These are phyloP conservation scores for Acrobasis suavella DNA, from an alignment of 2,888 invertebrate species.

Conservation along the genomic window DNA sequence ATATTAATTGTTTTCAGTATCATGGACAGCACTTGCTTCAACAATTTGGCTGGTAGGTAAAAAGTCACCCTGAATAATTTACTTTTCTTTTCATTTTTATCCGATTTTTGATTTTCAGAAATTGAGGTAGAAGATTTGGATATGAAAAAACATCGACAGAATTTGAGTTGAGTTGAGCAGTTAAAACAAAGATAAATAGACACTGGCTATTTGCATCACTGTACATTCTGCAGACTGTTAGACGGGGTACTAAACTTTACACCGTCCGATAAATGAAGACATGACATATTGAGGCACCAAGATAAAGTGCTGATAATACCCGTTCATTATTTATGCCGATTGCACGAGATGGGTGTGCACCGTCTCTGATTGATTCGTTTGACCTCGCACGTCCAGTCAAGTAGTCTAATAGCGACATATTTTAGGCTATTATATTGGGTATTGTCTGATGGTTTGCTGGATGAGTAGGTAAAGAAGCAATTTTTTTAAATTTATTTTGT, in stretches of 20 bases:
- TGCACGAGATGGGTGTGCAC: conserved; percentile 22
- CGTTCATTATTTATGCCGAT: conserved; percentile 52
- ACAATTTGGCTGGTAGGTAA: too few relatives aligned
- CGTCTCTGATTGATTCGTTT: conserved; percentile 20
- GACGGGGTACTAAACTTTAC: conserved; percentile 42
- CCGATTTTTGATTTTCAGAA: neutral
- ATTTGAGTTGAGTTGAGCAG: neutral
- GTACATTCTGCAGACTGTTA: conserved; percentile 17
- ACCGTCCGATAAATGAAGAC: conserved; percentile 64
- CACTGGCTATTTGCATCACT: neutral
- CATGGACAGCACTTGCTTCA: too few relatives aligned
- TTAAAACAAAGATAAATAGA: neutral
- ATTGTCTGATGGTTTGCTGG: neutral
- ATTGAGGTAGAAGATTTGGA: neutral
- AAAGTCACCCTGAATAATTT: too few relatives aligned
- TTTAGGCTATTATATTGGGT: neutral
- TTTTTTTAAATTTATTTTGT: too few relatives aligned
- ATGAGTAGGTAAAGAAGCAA: neutral
- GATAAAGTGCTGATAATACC: conserved; percentile 64
- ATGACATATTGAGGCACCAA: conserved; percentile 68
- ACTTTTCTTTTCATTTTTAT: too few relatives aligned
- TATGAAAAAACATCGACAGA: neutral
- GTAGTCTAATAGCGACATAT: conserved; percentile 1
- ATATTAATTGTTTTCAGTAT: too few relatives aligned
- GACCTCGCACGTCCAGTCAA: conserved; percentile 10